These are phyloP conservation scores for Microchrysa polita DNA, from an alignment of 2,888 invertebrate genomes.

Conservation along the genomic window DNA sequence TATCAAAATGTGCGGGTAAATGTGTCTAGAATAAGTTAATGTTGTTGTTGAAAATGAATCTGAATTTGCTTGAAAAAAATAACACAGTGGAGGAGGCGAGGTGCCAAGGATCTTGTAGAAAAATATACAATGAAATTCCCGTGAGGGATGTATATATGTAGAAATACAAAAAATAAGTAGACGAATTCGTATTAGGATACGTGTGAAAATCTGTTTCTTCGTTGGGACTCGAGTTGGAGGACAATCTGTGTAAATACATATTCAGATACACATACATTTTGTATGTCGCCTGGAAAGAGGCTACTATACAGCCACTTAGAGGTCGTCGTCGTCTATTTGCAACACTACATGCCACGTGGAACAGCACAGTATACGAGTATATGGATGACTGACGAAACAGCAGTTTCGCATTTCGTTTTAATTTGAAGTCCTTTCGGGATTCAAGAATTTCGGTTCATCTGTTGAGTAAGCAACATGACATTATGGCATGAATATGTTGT, in stretches of 20 bases:
- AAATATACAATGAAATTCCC: no score
- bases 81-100: background rate
- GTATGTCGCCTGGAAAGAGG: no score
- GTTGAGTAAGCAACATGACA: background rate
- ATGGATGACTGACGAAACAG: slow-evolving; percentile 7
- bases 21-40: background rate
- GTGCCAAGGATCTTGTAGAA: background rate
- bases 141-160: no score
- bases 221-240: background rate
- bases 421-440: slow-evolving; percentile 3
- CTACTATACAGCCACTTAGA: background rate
- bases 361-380: no score
- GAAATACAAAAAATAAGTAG: no score
- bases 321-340: background rate
- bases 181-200: background rate
- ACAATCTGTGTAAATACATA: no score
- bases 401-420: slow-evolving; percentile 35
- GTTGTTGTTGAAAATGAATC: slow-evolving; percentile 24
- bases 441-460: slow-evolving; percentile 12
- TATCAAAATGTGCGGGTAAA: background rate
- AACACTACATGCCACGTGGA: background rate
- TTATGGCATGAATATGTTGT: no score
- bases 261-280: no score
- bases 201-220: background rate
- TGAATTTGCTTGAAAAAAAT: background rate